Conservation (phyloP, 2,888 invertebrate genomes). For the Sesamia inferens region DNA sequence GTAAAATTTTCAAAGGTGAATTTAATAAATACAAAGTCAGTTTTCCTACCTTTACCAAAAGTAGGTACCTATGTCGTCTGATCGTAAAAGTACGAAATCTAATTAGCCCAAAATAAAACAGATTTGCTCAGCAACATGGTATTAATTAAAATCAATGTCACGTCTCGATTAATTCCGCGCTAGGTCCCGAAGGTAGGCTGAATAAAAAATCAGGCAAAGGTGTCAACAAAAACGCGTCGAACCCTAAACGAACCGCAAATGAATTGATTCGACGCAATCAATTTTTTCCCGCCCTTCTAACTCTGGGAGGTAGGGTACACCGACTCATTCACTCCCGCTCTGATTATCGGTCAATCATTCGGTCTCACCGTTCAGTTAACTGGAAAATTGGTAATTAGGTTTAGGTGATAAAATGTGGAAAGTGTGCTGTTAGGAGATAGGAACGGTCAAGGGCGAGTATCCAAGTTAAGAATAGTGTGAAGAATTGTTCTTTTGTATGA, state of each 20-base stretch:
- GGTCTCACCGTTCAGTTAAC: constrained; percentile 86
- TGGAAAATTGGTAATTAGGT: constrained; percentile 89
- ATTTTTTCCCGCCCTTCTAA: constrained; percentile 78
- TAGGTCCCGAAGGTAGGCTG: constrained; percentile 47
- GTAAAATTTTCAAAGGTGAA: neutral
- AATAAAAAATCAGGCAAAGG: constrained; percentile 76
- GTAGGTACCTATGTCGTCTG: neutral
- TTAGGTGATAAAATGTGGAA: constrained; percentile 82
- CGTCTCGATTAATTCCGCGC: constrained; percentile 44
- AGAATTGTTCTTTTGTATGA: neutral
- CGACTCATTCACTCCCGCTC: constrained; percentile 79
- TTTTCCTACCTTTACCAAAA: neutral
- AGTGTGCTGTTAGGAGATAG: constrained; percentile 67
- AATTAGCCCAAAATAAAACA: constrained; percentile 52
- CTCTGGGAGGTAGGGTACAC: constrained; percentile 56
- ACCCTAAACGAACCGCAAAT: constrained; percentile 75
- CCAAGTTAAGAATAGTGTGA: neutral
- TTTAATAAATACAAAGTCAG: neutral
- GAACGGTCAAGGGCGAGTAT: constrained; percentile 45
- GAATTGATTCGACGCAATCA: constrained; percentile 87
- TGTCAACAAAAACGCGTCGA: constrained; percentile 81
- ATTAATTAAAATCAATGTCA: constrained; percentile 76
- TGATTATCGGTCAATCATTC: constrained; percentile 88
- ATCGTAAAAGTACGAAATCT: neutral
- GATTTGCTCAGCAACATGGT: constrained; percentile 47